These are phyloP conservation scores for Leucoraja erinaceus DNA, from an alignment of 2,113 vertebrate genomes.

Conservation along the genomic window DNA sequence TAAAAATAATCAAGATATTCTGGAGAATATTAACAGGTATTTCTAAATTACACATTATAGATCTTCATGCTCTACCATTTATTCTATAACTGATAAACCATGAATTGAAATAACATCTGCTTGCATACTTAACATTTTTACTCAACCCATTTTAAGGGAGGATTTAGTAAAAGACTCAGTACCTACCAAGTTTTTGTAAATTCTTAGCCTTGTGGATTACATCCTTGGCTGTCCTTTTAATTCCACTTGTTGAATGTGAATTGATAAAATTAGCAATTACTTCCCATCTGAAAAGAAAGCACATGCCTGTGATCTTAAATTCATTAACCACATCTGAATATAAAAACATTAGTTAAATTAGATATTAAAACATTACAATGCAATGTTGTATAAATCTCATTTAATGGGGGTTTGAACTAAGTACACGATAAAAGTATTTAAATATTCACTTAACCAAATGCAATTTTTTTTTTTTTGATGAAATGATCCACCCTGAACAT, in stretches of 20 bases:
- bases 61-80: too few species aligned
- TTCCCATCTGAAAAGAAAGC: constrained; percentile 74
- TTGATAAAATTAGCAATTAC: constrained; percentile 98
- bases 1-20: too few species aligned
- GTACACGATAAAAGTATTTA: too few species aligned
- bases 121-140: too few species aligned
- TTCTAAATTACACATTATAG: too few species aligned
- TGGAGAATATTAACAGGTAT: too few species aligned
- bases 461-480: constrained; percentile 2
- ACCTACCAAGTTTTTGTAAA: constrained; percentile 87
- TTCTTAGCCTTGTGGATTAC: constrained; percentile 96
- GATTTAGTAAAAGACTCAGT: neutral
- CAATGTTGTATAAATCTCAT: neutral
- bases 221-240: constrained; percentile 89
- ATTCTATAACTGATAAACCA: too few species aligned
- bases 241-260: constrained; percentile 79
- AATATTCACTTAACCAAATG: neutral
- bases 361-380: neutral
- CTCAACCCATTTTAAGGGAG: neutral
- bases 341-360: neutral
- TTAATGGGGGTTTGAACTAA: neutral
- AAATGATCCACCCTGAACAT: neutral
- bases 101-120: too few species aligned
- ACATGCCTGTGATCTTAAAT: neutral
- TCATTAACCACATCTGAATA: neutral